Base-by-base conservation (phyloP, 2,888 invertebrate species). In the Amiota communis region DNA sequence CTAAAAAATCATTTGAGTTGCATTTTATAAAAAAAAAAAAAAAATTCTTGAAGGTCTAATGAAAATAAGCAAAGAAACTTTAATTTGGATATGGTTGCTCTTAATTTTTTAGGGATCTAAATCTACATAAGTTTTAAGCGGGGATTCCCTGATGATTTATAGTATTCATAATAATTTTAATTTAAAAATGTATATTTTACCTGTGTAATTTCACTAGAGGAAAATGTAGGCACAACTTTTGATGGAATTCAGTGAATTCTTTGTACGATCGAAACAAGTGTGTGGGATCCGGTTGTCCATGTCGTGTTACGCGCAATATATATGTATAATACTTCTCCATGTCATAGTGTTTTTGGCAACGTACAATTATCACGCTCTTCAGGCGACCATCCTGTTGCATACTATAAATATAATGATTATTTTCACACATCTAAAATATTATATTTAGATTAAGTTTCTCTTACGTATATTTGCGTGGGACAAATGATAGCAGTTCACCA, bases 241-340 rank as follows among this genome's bases (percentile, higher is more conserved):
- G 96, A 89, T 98, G 96, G 74, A 99, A 93, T 90, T 99, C 99
- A 13, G 96, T 95, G 90, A 99, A 98, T 91, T 99, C 99, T 83
- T 97, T 96, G 90, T 98, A 99, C 0, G 97, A 96, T 75, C 99
- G 94, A 89, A 98, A 97, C 71, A 99, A 92, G 86, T 95, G 95
- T 78, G 95, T 93, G 0, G 96, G 95, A 87, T 97, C 96, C n/a
- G 93, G 93, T 88, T 97, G 96, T 65, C 94, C 94, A 81, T 95
- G 95, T 71, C 98, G 91, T 85, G 94, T 94, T 51, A 98, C 95
- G 78, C 94, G 92, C 79, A 96, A 91, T 77, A 96, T 94, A 88
- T 96, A 97, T 81, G 98, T 97, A 90, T 99, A 99, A 91, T 97
- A 97, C 91, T 99, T 99, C 87, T 98, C 98, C 13, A 98, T 98